Evolutionary conservation across 2,888 invertebrate genomes (phyloP), one percentile per base, ranked within the genome.

Genomic region (Folsomia manolachei): DNA sequence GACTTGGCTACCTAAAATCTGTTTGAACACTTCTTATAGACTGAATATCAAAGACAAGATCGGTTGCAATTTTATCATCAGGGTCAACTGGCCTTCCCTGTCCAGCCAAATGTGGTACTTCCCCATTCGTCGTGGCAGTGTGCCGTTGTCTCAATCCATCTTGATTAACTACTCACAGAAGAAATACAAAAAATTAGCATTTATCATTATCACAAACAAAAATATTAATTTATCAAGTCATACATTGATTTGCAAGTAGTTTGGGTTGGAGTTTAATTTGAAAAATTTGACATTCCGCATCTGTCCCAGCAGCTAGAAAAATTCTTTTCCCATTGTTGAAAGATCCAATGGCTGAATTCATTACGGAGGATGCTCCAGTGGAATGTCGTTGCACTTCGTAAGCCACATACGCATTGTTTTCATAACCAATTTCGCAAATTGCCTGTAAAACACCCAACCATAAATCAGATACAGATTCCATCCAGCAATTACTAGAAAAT

Each of bases 311-410:
- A 1, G 93, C 92, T 67, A 96, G 85, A 84, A 90, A 91, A 18
- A 90, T 90, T 81, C 89, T 88, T 81, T 91, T 91, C 61, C 89
- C 89, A 78, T 89, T 87, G 26, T 77, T 73, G 61, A 75, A 71
- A 79, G 88, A 90, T 74, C 88, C 88, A 2, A 92, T 89, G 0
- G 92, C 89, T 83, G 93, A 92, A 82, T 95, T 95, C 96, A 96
- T 96, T 0, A 95, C 93, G 65, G 94, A 94, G 82, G 90, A 91
- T 0, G 90, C 89, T 1, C 94, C 94, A 1, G 96, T 95, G 84
- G 95, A 94, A 83, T 94, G 91, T 69, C 94, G 88, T 82, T 92
- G 90, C 71, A 95, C 90, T 86, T 95, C 94, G 84, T 94, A 92
- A 0, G 94, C 94, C 71, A 92, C 87, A 83, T 94, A 93, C 79